Base-by-base conservation (phyloP, 2,113 vertebrate genomes). In the Grantiella picta region DNA sequence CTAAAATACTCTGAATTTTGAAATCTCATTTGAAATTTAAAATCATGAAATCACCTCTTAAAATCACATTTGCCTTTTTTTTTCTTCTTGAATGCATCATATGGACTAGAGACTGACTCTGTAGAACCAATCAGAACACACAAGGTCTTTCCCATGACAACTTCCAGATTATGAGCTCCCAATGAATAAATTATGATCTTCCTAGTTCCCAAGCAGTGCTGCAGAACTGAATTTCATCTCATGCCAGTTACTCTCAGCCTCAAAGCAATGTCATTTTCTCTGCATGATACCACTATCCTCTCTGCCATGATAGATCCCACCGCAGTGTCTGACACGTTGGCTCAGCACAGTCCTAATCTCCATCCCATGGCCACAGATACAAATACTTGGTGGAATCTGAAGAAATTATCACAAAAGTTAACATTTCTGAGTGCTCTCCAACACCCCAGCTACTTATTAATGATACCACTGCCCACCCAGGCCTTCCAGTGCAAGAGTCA, bases 251-350 rank as follows among this genome's bases (percentile, higher is more conserved):
- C 28, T 68, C 20, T 53, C 14, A 15, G 14, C 24, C 20, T 75
- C 53, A 60, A 68, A 77, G 22, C 0, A 0, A 52, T 15, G 45
- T 52, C 6, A 27, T 33, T 77, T 68, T 52, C 36, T 33, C 36
- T 44, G 22, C 6, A 44, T 44, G 27, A 27, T 36, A 68, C 22
- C 0, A 0, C 45, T 60, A 27, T 59, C 22, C n/a, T 35, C 25
- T 36, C 65, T 59, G 36, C 15, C 53, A 50, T 52, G 33, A 52
- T 23, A 86, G 21, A 36, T 59, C 33, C 36, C 54, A 60, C 54
- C 5, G 18, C 36, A 44, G 36, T 44, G 33, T 33, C 63, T 18
- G 44, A 68, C 31, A 27, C 31, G 1, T 44, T 52, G 1, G 0
- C 33, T 60, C 53, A 86, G 53, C 63, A 59, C 36, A 44, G 17